These are phyloP conservation scores for Drosophila mayaguana DNA, from an alignment of 2,888 invertebrate species.

Conservation along the genomic window DNA sequence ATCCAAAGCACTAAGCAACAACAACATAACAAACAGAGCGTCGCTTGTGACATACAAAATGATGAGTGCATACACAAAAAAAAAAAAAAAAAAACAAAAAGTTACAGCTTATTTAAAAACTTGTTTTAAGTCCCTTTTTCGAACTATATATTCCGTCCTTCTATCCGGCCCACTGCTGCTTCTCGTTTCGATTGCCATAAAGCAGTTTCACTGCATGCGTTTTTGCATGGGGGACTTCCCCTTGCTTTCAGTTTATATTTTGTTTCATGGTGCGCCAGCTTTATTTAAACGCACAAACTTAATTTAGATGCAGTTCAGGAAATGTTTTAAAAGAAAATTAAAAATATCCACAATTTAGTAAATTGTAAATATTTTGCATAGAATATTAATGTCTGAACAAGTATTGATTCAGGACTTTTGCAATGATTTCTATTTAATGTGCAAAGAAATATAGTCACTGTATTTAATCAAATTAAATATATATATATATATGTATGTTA, in stretches of 20 bases:
- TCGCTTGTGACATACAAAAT: constrained; percentile 2
- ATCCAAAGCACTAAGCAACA: constrained; percentile 86
- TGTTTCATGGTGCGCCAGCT: constrained; percentile 56
- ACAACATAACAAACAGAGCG: neutral
- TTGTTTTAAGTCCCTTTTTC: constrained; percentile 36
- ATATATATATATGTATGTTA: constrained; percentile 54
- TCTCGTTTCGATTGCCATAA: constrained; percentile 73
- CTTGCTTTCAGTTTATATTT: constrained; percentile 18
- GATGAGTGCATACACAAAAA: constrained; percentile 31
- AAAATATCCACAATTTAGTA: constrained; percentile 63
- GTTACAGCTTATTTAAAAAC: constrained; percentile 53
- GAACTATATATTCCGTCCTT: constrained; percentile 29
- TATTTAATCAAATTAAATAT: constrained; percentile 80
- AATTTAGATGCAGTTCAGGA: constrained; percentile 47
- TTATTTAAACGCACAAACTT: constrained; percentile 41
- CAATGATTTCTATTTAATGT: constrained; percentile 71
- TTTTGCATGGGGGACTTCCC: constrained; percentile 21
- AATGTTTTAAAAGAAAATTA: constrained; percentile 30
- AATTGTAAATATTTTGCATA: constrained; percentile 74
- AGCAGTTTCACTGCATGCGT: constrained; percentile 58
- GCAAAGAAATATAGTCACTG: constrained; percentile 79
- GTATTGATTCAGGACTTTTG: constrained; percentile 63
- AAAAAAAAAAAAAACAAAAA: constrained; percentile 9
- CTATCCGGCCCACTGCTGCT: constrained; percentile 32
- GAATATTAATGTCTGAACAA: constrained; percentile 51